These are phyloP conservation scores for Hydrochoerus hydrochaeris DNA, from an alignment of 2,113 vertebrate genomes.

Conservation along the genomic window DNA sequence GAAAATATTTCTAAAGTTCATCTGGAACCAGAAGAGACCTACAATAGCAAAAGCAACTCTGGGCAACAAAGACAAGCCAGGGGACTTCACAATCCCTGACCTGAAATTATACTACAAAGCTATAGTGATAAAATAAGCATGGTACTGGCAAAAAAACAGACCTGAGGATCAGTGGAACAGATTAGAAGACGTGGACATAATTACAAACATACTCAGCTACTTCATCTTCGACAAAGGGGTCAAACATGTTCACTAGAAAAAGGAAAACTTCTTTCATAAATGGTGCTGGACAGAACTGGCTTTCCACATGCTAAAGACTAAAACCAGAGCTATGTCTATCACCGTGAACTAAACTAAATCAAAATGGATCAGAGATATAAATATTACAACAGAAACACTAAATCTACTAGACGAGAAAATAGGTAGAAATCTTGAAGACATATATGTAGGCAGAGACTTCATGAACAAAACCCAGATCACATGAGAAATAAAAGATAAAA, in stretches of 20 bases:
- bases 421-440: neutral
- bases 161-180: neutral
- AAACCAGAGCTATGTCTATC: neutral
- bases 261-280: neutral
- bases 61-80: too few relatives aligned
- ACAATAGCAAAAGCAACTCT: too few relatives aligned
- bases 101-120: neutral
- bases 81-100: neutral
- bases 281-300: neutral
- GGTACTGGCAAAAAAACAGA: neutral
- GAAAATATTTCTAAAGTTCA: neutral
- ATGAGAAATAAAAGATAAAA: too few relatives aligned
- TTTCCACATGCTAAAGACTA: neutral
- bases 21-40: neutral
- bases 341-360: neutral
- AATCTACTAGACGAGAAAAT: neutral
- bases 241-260: neutral
- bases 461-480: neutral
- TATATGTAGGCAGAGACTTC: neutral
- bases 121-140: neutral
- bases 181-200: neutral
- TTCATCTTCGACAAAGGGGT: neutral
- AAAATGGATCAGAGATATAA: neutral
- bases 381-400: neutral
- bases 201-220: neutral